Conservation (phyloP, 2,888 invertebrate genomes). For the Acleris laterana region DNA sequence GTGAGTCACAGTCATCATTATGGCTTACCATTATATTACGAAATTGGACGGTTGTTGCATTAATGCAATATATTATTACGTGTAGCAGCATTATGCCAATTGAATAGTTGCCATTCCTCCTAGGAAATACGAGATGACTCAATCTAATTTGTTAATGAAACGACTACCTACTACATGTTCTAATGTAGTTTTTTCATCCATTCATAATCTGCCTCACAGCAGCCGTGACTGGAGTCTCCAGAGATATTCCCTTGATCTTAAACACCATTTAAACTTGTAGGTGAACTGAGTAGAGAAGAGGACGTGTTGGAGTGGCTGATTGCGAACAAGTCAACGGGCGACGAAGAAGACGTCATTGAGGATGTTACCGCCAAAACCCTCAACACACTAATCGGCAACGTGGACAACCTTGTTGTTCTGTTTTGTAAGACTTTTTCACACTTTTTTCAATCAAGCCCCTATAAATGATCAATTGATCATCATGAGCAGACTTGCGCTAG, state of each 20-base stretch:
- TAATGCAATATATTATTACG: constrained; percentile 1
- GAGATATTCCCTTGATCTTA: no score
- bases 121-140: neutral
- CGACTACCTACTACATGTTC: neutral
- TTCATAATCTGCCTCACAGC: no score
- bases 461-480: neutral
- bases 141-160: neutral
- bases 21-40: constrained; percentile 58
- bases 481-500: neutral
- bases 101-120: constrained; percentile 8
- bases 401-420: constrained; percentile 95
- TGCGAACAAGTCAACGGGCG: constrained; percentile 95
- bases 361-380: constrained; percentile 96
- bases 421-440: constrained; percentile 88
- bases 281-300: constrained; percentile 94
- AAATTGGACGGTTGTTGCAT: constrained; percentile 51
- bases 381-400: constrained; percentile 93
- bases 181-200: neutral
- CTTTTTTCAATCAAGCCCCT: neutral
- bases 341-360: constrained; percentile 97
- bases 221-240: no score
- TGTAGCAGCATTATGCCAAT: constrained; percentile 13
- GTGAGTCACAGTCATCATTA: constrained; percentile 82
- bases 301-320: constrained; percentile 97
- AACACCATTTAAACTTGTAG: constrained; percentile 60